Percentiles rank a stretch among this genome's conserved stretches.
Conservation (phyloP, 2,888 invertebrate genomes). For the Chouioia cunea region DNA sequence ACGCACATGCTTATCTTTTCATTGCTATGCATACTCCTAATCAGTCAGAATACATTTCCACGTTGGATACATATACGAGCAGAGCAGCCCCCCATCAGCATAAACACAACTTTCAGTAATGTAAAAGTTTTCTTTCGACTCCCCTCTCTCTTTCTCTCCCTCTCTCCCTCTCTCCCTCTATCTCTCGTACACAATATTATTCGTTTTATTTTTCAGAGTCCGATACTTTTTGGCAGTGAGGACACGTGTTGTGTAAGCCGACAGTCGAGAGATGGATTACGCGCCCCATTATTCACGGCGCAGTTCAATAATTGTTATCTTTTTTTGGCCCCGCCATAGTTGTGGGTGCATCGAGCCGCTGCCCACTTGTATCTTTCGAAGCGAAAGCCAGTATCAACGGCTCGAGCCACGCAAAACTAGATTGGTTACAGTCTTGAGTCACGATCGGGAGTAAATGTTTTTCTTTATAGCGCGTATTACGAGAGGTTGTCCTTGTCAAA, state of each 20-base stretch:
- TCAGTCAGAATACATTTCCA: constrained; percentile 59
- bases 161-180: constrained; percentile 5
- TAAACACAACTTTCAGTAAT: constrained; percentile 51
- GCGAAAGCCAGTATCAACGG: constrained; percentile 48
- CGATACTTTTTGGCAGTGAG: constrained; percentile 65
- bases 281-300: constrained; percentile 38
- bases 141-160: constrained; percentile 2
- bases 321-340: constrained; percentile 64
- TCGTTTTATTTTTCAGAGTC: constrained; percentile 51
- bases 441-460: constrained; percentile 55
- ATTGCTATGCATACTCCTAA: constrained; percentile 57
- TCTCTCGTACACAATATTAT: background rate
- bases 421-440: constrained; percentile 66
- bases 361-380: constrained; percentile 45
- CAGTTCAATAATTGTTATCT: constrained; percentile 23
- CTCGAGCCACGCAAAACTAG: constrained; percentile 57
- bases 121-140: constrained; percentile 39
- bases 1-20: constrained; percentile 18
- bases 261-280: constrained; percentile 51
- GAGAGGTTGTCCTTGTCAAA: constrained; percentile 4
- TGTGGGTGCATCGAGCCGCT: constrained; percentile 56
- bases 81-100: constrained; percentile 52
- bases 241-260: constrained; percentile 59
- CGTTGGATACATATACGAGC: constrained; percentile 48
- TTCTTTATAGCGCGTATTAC: constrained; percentile 41